A percentile compares a stretch with the other conserved stretches of the same genome.
These are phyloP conservation scores for Oligia strigilis DNA, from an alignment of 2,888 invertebrate species.

Conservation along the genomic window DNA sequence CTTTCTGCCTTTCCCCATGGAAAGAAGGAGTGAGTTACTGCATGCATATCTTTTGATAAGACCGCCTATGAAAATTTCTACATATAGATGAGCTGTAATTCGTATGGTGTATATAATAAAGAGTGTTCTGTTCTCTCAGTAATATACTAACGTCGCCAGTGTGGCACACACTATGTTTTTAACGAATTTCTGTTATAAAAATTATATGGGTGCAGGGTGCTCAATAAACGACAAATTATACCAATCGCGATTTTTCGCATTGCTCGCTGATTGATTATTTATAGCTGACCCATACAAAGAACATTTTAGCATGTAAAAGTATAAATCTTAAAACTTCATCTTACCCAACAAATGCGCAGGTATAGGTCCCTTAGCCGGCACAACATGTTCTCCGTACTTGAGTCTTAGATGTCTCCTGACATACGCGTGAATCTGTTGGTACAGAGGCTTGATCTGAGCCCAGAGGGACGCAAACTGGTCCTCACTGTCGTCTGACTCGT, in stretches of 20 bases:
- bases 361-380: conserved; percentile 92
- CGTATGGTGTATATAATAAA: no score
- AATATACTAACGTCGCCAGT: no score
- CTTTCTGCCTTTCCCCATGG: no score
- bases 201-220: not conserved
- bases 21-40: no score
- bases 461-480: conserved; percentile 92
- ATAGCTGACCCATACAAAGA: not conserved
- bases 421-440: conserved; percentile 95
- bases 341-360: conserved; percentile 94
- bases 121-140: no score
- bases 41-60: no score
- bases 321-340: not conserved
- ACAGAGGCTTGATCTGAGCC: conserved; percentile 94
- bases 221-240: not conserved
- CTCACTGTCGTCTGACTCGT: conserved; percentile 93
- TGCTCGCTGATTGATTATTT: not conserved
- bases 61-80: no score
- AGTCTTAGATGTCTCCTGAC: conserved; percentile 92
- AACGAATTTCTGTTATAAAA: no score
- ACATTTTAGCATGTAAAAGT: not conserved
- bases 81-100: no score
- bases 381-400: conserved; percentile 92
- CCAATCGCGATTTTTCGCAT: not conserved
- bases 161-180: no score